Percentiles rank a stretch among this genome's conserved stretches.
Evolutionary conservation across 2,797 vertebrate genomes (phyloP).

Genomic region (Chelon auratus): DNA sequence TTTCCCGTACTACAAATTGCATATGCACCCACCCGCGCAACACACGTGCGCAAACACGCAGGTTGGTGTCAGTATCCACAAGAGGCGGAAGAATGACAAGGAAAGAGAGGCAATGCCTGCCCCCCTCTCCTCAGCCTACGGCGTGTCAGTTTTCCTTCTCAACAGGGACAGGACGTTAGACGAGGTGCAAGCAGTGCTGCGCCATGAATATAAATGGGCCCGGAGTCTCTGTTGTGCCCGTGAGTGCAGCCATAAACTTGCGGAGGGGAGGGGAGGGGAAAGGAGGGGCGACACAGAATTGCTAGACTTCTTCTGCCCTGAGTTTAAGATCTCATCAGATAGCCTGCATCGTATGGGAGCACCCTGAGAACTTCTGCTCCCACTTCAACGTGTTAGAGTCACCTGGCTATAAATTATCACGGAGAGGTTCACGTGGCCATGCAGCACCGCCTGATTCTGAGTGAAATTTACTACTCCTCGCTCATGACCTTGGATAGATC

Average conservation of each 20-base stretch:
- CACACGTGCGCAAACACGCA: slow-evolving; percentile 38
- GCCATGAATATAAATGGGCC: slow-evolving; percentile 75
- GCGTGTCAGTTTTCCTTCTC: slow-evolving; percentile 72
- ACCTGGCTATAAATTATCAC: slow-evolving; percentile 36
- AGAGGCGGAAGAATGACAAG: slow-evolving; percentile 55
- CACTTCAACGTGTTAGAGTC: slow-evolving; percentile 1
- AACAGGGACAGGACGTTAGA: slow-evolving; percentile 70
- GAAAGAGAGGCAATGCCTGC: slow-evolving; percentile 28
- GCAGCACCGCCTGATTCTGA: slow-evolving; percentile 40
- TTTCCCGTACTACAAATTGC: slow-evolving; percentile 49
- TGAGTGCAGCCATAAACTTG: slow-evolving; percentile 67
- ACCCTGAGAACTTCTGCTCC: neutral
- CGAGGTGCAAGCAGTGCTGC: slow-evolving; percentile 60
- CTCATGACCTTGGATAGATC: slow-evolving; percentile 74
- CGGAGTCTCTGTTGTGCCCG: slow-evolving; percentile 55
- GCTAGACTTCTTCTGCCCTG: slow-evolving; percentile 26
- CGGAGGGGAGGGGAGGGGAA: neutral
- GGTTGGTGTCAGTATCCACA: slow-evolving; percentile 45
- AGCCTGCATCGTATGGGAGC: neutral
- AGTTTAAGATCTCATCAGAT: slow-evolving; percentile 55
- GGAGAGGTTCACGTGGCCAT: slow-evolving; percentile 42
- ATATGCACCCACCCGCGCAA: neutral
- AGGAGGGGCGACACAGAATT: slow-evolving; percentile 17
- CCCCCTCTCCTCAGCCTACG: slow-evolving; percentile 10
- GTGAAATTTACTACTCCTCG: slow-evolving; percentile 57